Conservation (phyloP, 2,113 vertebrate species). For the Chascanopsetta lugubris region DNA sequence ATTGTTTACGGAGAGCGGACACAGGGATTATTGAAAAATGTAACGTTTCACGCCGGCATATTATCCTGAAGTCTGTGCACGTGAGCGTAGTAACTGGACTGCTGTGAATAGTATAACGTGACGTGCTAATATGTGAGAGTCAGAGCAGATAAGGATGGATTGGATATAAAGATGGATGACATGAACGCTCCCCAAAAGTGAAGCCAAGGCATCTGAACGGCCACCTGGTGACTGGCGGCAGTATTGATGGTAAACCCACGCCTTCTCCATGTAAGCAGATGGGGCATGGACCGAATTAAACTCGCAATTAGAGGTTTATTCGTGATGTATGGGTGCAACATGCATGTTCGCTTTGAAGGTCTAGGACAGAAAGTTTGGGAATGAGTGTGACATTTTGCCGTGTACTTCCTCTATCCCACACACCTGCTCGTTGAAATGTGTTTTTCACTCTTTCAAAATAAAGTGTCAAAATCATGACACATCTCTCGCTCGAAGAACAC, state of each 20-base stretch:
- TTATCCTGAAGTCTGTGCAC: constrained; percentile 45
- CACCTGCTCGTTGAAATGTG: too few species aligned
- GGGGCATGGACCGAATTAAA: neutral
- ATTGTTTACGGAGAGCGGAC: constrained; percentile 84
- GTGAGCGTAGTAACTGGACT: constrained; percentile 40
- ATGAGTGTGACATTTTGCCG: too few species aligned
- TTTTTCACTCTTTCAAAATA: too few species aligned
- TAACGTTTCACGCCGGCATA: constrained; percentile 57
- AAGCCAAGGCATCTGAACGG: too few species aligned
- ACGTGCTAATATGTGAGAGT: constrained; percentile 16
- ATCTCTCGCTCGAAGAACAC: too few species aligned
- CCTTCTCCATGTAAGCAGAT: neutral
- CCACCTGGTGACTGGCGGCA: neutral
- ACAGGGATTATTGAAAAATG: constrained; percentile 79
- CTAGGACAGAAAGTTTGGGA: too few species aligned
- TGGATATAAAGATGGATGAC: neutral
- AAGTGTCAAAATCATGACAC: too few species aligned
- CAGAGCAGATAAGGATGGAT: neutral
- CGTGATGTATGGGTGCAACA: too few species aligned
- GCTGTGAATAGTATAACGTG: constrained; percentile 9
- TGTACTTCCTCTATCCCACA: too few species aligned
- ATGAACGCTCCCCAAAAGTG: too few species aligned
- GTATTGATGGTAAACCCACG: neutral
- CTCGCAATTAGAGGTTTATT: neutral
- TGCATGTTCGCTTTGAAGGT: too few species aligned